Conservation (phyloP, 2,113 vertebrate genomes). For the Dunckerocampus dactyliophorus region DNA sequence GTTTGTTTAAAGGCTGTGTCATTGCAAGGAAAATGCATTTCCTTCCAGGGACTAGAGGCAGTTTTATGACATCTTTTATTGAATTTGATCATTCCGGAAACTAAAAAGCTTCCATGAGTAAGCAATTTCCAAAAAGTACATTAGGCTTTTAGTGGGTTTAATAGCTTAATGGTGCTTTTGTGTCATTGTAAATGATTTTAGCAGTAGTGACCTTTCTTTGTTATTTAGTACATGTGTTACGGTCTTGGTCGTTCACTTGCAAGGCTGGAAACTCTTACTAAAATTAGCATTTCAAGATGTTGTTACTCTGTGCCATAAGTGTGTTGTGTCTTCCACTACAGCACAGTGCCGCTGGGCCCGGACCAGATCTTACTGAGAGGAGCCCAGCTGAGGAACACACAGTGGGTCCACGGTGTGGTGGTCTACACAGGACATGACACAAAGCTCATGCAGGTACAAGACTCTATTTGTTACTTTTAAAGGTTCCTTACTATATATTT, state of each 20-base stretch:
- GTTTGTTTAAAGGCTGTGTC: slow-evolving; percentile 16
- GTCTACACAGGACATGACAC: slow-evolving; percentile 98
- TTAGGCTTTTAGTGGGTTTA: slow-evolving; percentile 1
- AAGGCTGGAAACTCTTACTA: too few species aligned
- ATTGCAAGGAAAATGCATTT: slow-evolving; percentile 10
- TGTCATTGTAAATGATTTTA: neutral
- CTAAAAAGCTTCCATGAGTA: slow-evolving; percentile 1
- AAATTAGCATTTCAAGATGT: too few species aligned
- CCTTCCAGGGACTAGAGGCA: neutral
- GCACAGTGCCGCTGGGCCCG: slow-evolving; percentile 87
- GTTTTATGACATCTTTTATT: slow-evolving; percentile 9
- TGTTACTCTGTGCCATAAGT: too few species aligned
- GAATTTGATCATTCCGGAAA: neutral
- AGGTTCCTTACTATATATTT: neutral
- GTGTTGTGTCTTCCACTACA: slow-evolving; percentile 47
- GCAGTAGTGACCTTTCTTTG: neutral
- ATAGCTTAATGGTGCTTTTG: neutral
- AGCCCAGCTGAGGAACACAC: slow-evolving; percentile 94
- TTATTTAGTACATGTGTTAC: neutral
- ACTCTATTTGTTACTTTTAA: neutral
- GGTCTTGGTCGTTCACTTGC: too few species aligned
- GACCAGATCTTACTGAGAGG: slow-evolving; percentile 97
- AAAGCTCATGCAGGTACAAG: slow-evolving; percentile 93
- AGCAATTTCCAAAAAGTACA: neutral
- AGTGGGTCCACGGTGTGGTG: slow-evolving; percentile 96